A percentile compares a stretch with the other conserved stretches of the same genome.
phyloP scores from a whole-genome alignment of 2,113 vertebrate species.

The Alligator mississippiensis region DNA sequence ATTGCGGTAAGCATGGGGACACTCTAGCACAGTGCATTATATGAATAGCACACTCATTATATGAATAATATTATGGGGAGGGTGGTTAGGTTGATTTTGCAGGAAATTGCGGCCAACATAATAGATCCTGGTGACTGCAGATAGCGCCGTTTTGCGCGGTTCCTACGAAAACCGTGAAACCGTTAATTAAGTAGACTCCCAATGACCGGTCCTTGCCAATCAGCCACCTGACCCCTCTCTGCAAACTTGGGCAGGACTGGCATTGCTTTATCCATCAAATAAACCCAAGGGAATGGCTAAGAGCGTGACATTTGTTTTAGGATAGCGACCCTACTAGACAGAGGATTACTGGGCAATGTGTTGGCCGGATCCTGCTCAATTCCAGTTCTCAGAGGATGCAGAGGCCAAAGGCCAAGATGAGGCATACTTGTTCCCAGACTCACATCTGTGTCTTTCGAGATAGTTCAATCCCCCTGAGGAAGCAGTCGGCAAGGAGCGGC shows the following conservation, averaged over 20 bases:
- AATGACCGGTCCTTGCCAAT: neutral
- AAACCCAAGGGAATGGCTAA: neutral
- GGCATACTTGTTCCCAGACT: neutral
- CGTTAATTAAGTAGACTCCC: too few relatives aligned
- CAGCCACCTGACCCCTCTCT: neutral
- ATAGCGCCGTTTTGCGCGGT: too few relatives aligned
- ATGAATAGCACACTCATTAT: too few relatives aligned
- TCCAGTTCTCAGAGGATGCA: neutral
- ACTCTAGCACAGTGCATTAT: too few relatives aligned
- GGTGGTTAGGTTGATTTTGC: too few relatives aligned
- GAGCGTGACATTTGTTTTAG: neutral
- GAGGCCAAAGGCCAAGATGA: neutral
- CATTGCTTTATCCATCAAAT: neutral
- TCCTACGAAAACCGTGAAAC: too few relatives aligned
- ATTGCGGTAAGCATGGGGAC: too few relatives aligned
- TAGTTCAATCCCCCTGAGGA: neutral
- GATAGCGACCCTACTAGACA: neutral
- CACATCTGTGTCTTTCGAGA: neutral
- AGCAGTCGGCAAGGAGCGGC: neutral
- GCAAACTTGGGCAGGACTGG: neutral
- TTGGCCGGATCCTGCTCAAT: neutral
- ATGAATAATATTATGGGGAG: too few relatives aligned
- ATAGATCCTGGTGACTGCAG: too few relatives aligned
- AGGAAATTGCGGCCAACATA: too few relatives aligned
- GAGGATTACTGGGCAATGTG: neutral